Evolutionary conservation across 2,888 invertebrate genomes (phyloP).

Genomic region (Agapostemon virescens): DNA sequence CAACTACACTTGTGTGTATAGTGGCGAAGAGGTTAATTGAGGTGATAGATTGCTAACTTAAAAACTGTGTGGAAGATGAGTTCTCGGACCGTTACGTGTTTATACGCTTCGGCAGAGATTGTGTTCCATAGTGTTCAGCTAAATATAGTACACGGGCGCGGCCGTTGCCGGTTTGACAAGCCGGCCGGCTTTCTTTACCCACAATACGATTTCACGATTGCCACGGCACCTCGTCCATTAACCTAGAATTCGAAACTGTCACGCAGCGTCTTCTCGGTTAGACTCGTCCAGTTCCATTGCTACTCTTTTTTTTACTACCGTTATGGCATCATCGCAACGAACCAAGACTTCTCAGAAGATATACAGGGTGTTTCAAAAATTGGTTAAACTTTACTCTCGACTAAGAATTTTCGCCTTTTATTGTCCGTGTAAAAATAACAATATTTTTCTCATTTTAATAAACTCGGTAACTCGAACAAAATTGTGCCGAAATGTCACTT

Average conservation of each 20-base stretch:
- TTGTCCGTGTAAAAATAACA: no score
- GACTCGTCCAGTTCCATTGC: background rate
- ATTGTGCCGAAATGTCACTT: no score
- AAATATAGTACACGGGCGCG: conserved; percentile 63
- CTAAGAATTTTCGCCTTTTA: no score
- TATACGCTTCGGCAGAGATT: background rate
- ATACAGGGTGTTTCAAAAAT: no score
- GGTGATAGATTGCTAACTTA: no score
- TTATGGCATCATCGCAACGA: background rate
- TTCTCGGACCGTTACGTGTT: background rate
- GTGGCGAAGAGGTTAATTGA: no score
- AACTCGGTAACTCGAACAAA: no score
- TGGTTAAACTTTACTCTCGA: no score
- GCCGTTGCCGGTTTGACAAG: conserved; percentile 64
- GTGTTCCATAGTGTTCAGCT: conserved; percentile 44
- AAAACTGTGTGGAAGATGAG: no score
- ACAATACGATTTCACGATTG: conserved; percentile 6
- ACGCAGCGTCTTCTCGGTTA: background rate
- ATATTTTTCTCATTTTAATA: no score
- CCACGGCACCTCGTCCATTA: background rate
- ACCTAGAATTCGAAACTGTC: background rate
- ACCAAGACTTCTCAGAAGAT: conserved; percentile 38
- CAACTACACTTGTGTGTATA: no score
- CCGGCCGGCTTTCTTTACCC: conserved; percentile 54
- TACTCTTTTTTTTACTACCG: background rate